Conservation (phyloP, 35 echinoderm and acorn worm species). For the Heliocidaris erythrogramma region DNA sequence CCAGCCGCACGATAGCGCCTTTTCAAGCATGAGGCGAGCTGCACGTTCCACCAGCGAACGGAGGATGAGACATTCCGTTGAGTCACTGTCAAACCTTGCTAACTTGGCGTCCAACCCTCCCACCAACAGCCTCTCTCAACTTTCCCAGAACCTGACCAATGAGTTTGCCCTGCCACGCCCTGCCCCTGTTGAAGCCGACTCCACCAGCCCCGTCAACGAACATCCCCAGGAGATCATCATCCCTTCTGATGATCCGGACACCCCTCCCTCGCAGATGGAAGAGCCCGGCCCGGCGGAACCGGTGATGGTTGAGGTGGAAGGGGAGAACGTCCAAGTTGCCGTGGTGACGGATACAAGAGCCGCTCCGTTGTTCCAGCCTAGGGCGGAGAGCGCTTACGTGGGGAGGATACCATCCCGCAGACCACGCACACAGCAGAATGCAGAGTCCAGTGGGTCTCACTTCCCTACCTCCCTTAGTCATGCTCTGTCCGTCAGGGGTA, state of each 20-base stretch:
- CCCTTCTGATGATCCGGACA: constrained; percentile 15
- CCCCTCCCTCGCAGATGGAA: not conserved
- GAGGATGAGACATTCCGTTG: not conserved
- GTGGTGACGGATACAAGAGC: constrained; percentile 24
- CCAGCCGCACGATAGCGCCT: not conserved
- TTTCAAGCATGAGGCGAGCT: not conserved
- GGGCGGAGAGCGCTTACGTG: not conserved
- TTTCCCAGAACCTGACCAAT: not conserved
- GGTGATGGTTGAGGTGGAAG: constrained; percentile 41
- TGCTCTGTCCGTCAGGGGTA: constrained; percentile 12
- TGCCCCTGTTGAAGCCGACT: not conserved
- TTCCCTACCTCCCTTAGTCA: not conserved
- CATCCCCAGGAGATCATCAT: constrained; percentile 2
- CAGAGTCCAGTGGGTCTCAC: not conserved
- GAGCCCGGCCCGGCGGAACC: not conserved
- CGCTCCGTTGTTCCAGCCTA: not conserved
- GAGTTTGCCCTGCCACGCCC: constrained; percentile 25
- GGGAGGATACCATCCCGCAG: not conserved
- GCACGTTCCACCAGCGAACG: not conserved
- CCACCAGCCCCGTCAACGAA: constrained; percentile 26
- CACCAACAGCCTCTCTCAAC: constrained; percentile 29
- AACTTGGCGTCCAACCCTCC: not conserved
- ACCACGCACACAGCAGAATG: not conserved
- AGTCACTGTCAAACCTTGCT: constrained; percentile 39
- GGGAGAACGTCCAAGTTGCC: constrained; percentile 5